Conservation (phyloP, 64 coral and sea anemone species). For the Actinia equina region DNA sequence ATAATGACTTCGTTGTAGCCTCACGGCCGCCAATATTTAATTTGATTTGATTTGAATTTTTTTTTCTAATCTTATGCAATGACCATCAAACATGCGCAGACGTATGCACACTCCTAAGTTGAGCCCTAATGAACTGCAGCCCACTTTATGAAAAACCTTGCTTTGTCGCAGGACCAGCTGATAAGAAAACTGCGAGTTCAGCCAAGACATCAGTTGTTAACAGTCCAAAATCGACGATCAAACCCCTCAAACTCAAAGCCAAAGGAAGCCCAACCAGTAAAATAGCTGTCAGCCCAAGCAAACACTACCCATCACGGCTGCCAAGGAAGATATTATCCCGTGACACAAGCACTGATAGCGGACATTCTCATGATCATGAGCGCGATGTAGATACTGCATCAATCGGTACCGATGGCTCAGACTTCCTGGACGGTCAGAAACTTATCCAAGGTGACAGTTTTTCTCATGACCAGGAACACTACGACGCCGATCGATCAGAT, state of each 20-base stretch:
- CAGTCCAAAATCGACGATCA: neutral
- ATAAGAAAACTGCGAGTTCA: neutral
- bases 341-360: constrained; percentile 11
- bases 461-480: neutral
- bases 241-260: neutral
- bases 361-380: neutral
- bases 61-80: neutral
- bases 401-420: neutral
- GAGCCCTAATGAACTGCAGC: neutral
- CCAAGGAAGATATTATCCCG: constrained; percentile 19
- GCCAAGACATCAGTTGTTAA: neutral
- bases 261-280: constrained; percentile 5
- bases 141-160: neutral
- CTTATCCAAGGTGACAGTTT: neutral
- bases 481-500: constrained; percentile 19
- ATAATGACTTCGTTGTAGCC: neutral
- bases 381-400: constrained; percentile 9
- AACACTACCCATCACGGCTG: neutral
- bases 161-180: neutral
- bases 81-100: neutral
- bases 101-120: neutral
- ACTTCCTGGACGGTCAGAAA: neutral
- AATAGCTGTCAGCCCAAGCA: neutral
- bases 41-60: too few relatives aligned
- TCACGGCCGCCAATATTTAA: neutral